Base-by-base conservation (phyloP, 2,888 invertebrate species). In the Sphaerophoria taeniata region DNA sequence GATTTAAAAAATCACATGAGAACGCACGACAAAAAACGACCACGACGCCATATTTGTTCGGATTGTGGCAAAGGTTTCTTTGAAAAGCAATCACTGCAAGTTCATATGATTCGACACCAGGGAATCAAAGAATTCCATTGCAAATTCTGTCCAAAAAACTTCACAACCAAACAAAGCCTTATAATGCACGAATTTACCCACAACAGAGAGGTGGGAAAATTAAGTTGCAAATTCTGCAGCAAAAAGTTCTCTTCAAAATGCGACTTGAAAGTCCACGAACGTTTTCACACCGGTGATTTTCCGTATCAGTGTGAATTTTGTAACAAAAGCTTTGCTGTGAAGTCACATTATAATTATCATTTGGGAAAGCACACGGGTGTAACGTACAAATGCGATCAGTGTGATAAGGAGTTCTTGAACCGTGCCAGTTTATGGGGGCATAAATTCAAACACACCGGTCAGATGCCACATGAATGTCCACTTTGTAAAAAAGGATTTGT, bases 211-310 rank as follows among this genome's bases (percentile, higher is more conserved):
- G 60, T 39, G 11, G 87, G 87, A 4, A 45, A 76, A 6, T 87
- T 79, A 31, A 12, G 73, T 34, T 87, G 87, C 51, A 80, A 71
- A 7, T 60, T 76, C 31, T 87, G 87, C 11, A 36, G 9, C 6
- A 87, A 87, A 61, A 14, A 70, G 43, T 87, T 87, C 34, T 51
- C 84, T n/a, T 79, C 87, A 9, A 87, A 70, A 6, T 61, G 79
- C n/a, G 87, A 87, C 11, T 51, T 87, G 7, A 73, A 31, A n/a
- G 87, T 87, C 1, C 87, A 87, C 16, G 79, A 78, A 63, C 84
- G 87, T n/a, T 87, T 87, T 24, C 87, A 87, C n/a, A 87, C 87
- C 3, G 87, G 87, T 11, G 84, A 84, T 43, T 87, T 76, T 65
- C 87, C 87, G 1, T 87, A 65, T 36, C 69, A 87, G 43, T 87